phyloP scores from a whole-genome alignment of 2,113 vertebrate genomes.

The Sterrhoptilus dennistouni region DNA sequence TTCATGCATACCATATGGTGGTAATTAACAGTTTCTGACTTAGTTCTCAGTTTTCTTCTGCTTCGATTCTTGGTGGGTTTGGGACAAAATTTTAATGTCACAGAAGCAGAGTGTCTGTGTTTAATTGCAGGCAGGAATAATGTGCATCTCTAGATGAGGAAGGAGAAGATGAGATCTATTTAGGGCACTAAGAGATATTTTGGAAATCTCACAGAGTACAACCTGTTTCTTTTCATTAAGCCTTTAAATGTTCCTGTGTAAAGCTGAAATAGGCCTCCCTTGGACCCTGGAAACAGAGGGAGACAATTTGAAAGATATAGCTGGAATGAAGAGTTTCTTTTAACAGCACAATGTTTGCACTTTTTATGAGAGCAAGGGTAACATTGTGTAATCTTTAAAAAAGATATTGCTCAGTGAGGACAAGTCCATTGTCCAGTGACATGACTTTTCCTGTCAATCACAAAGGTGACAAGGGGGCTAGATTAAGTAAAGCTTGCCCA shows the following conservation, averaged over 20 bases:
- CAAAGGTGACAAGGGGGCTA: constrained; percentile 74
- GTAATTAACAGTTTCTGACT: constrained; percentile 55
- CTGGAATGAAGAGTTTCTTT: constrained; percentile 14
- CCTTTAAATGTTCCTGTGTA: background rate
- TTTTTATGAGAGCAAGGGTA: constrained; percentile 55
- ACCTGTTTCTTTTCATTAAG: constrained; percentile 10
- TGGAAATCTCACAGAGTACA: background rate
- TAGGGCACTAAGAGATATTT: background rate
- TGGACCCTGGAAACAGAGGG: background rate
- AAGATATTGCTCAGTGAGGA: constrained; percentile 34
- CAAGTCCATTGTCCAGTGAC: constrained; percentile 65
- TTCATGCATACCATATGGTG: constrained; percentile 43
- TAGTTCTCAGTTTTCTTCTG: constrained; percentile 36
- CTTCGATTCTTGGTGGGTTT: constrained; percentile 2
- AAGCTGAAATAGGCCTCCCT: background rate
- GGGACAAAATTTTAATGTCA: constrained; percentile 34
- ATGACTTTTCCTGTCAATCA: constrained; percentile 68
- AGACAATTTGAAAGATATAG: constrained; percentile 18
- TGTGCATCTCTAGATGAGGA: background rate
- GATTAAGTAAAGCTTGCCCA: constrained; percentile 85
- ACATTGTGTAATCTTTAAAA: constrained; percentile 45
- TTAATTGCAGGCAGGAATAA: constrained; percentile 7
- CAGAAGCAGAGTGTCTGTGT: background rate
- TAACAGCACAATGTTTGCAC: constrained; percentile 23
- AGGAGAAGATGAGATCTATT: background rate